These are phyloP conservation scores for Esox masquinongy DNA, from an alignment of 2,797 vertebrate genomes.

Conservation along the genomic window DNA sequence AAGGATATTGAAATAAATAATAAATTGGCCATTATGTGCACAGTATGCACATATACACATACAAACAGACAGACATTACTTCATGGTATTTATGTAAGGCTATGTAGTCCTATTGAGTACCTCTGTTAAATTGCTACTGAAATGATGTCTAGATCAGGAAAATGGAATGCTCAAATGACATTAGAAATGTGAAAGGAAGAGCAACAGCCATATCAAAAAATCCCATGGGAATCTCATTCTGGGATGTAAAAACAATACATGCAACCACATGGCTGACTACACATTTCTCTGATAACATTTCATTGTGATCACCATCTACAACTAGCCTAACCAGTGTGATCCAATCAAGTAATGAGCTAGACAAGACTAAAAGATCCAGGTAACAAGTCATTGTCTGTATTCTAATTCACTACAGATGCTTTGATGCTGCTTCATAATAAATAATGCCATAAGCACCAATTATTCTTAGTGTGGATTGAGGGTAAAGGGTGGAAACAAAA, in stretches of 20 bases:
- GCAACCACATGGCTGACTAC: constrained; percentile 22
- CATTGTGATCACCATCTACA: background rate
- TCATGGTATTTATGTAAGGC: constrained; percentile 55
- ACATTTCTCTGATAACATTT: background rate
- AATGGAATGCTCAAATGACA: constrained; percentile 41
- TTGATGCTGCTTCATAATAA: background rate
- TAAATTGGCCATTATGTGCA: constrained; percentile 64
- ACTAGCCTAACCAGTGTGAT: constrained; percentile 5
- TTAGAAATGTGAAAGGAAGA: constrained; percentile 34
- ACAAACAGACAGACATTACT: constrained; percentile 58
- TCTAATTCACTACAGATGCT: background rate
- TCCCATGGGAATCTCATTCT: constrained; percentile 31
- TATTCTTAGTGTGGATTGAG: background rate
- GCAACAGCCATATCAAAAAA: constrained; percentile 46
- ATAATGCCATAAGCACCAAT: background rate
- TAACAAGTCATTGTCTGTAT: background rate
- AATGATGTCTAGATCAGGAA: constrained; percentile 26
- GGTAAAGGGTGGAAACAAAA: background rate
- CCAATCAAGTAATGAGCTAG: background rate
- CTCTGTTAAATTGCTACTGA: constrained; percentile 28
- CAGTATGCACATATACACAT: background rate
- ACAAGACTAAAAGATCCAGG: background rate
- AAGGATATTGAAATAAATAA: constrained; percentile 81
- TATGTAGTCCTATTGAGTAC: constrained; percentile 52
- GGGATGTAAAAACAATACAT: constrained; percentile 27